These are phyloP conservation scores for Cerceris ruficornis DNA, from an alignment of 2,888 invertebrate genomes.

Conservation along the genomic window DNA sequence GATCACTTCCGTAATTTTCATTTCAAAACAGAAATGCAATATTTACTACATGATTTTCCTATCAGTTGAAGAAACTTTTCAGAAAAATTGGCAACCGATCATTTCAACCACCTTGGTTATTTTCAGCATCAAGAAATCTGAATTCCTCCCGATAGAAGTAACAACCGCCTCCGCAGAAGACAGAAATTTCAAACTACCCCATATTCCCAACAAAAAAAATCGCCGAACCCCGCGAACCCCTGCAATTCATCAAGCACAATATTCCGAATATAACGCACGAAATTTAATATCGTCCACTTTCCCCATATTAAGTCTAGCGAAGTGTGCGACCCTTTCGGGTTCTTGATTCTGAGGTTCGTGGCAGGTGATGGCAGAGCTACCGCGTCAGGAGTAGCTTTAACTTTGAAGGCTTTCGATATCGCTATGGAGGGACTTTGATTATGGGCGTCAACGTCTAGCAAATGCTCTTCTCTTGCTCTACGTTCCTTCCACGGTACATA, in stretches of 20 bases:
- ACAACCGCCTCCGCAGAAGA: too few relatives aligned
- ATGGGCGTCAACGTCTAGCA: conserved; percentile 47
- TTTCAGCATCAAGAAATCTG: too few relatives aligned
- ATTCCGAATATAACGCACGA: not conserved
- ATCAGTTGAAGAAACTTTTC: too few relatives aligned
- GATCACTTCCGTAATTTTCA: too few relatives aligned
- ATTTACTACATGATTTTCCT: too few relatives aligned
- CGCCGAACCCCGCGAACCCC: not conserved
- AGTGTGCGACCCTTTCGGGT: conserved; percentile 23
- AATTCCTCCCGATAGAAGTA: too few relatives aligned
- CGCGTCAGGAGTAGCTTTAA: conserved; percentile 35
- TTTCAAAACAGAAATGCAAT: too few relatives aligned
- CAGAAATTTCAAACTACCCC: too few relatives aligned
- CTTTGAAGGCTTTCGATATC: conserved; percentile 59
- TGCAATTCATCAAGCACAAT: not conserved
- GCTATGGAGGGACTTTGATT: conserved; percentile 56
- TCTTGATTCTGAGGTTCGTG: conserved; percentile 47
- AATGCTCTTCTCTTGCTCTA: conserved; percentile 46
- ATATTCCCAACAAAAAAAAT: too few relatives aligned
- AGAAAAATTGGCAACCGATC: too few relatives aligned
- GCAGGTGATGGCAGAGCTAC: conserved; percentile 32
- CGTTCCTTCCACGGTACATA: conserved; percentile 16
- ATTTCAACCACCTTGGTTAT: too few relatives aligned
- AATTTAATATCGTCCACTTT: conserved; percentile 14
- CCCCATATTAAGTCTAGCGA: not conserved